A percentile compares a stretch with the other conserved stretches of the same genome.
Conservation (phyloP, 2,888 invertebrate species). For the Chalcosyrphus nemorum region DNA sequence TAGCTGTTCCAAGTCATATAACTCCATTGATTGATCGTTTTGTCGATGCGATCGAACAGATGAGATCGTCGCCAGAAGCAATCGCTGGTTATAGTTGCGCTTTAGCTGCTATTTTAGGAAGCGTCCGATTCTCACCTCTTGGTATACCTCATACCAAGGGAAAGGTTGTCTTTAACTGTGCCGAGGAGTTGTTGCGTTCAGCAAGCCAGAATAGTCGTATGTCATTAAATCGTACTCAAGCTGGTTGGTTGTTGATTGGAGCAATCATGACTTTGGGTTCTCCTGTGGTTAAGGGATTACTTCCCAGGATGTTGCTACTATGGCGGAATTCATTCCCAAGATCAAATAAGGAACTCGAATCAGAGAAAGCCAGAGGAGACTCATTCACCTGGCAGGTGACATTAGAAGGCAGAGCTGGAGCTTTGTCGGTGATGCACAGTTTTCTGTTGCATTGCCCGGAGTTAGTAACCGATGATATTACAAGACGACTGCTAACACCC, state of each 20-base stretch:
- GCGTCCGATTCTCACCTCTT: slow-evolving; percentile 93
- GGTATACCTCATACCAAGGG: slow-evolving; percentile 98
- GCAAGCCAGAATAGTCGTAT: slow-evolving; percentile 98
- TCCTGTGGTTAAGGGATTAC: slow-evolving; percentile 94
- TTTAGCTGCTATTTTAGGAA: slow-evolving; percentile 95
- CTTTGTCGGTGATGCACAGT: slow-evolving; percentile 97
- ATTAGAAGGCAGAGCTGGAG: slow-evolving; percentile 97
- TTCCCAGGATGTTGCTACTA: slow-evolving; percentile 95
- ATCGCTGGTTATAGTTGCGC: slow-evolving; percentile 96
- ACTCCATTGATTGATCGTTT: slow-evolving; percentile 96
- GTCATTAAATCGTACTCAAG: slow-evolving; percentile 96
- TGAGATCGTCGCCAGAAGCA: slow-evolving; percentile 94
- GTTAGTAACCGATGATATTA: slow-evolving; percentile 95
- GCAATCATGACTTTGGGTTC: slow-evolving; percentile 98
- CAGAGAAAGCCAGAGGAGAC: slow-evolving; percentile 97
- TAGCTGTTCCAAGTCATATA: slow-evolving; percentile 96
- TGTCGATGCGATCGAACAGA: slow-evolving; percentile 93
- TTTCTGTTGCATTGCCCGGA: slow-evolving; percentile 95
- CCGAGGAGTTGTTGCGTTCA: slow-evolving; percentile 96
- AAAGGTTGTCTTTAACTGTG: slow-evolving; percentile 98
- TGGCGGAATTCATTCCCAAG: slow-evolving; percentile 99
- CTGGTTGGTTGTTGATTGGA: slow-evolving; percentile 98
- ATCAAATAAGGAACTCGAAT: slow-evolving; percentile 97
- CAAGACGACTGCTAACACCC: slow-evolving; percentile 92
- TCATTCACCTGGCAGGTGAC: slow-evolving; percentile 99